Evolutionary conservation across 2,888 invertebrate species (phyloP).

Genomic region (Dioctria rufipes): DNA sequence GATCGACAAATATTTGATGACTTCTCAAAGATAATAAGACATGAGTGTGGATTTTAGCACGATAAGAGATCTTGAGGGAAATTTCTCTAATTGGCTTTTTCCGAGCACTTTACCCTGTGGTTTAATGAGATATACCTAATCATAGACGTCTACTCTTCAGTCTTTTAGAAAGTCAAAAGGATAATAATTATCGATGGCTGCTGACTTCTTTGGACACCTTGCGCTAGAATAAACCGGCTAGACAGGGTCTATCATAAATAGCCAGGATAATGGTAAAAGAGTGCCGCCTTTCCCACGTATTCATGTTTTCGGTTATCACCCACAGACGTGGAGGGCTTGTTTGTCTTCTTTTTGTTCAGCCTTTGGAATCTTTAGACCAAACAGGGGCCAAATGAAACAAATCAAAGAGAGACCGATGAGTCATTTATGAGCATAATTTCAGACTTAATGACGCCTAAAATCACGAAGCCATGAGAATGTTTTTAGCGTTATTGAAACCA

Average conservation of each 20-base stretch:
- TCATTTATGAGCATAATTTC: conserved; percentile 47
- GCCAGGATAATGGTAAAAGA: conserved; percentile 58
- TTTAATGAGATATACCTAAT: conserved; percentile 35
- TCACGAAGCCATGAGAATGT: neutral
- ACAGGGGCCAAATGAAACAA: conserved; percentile 25
- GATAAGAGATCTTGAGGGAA: conserved; percentile 41
- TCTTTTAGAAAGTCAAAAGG: conserved; percentile 16
- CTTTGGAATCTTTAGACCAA: neutral
- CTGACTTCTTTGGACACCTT: conserved; percentile 50
- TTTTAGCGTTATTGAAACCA: no score
- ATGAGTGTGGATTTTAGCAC: conserved; percentile 56
- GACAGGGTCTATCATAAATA: conserved; percentile 52
- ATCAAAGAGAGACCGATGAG: conserved; percentile 39
- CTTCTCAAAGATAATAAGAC: conserved; percentile 56
- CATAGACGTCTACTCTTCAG: neutral
- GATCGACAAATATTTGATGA: conserved; percentile 58
- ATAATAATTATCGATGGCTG: conserved; percentile 53
- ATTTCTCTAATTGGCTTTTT: conserved; percentile 31
- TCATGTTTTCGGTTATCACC: conserved; percentile 36
- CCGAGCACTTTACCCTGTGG: neutral
- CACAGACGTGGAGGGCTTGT: conserved; percentile 26
- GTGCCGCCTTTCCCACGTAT: conserved; percentile 53
- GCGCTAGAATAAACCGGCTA: conserved; percentile 15
- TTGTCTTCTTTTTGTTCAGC: neutral
- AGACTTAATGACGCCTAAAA: conserved; percentile 48